Conservation (phyloP, 2,888 invertebrate species). For the Scaptomyza parva region DNA sequence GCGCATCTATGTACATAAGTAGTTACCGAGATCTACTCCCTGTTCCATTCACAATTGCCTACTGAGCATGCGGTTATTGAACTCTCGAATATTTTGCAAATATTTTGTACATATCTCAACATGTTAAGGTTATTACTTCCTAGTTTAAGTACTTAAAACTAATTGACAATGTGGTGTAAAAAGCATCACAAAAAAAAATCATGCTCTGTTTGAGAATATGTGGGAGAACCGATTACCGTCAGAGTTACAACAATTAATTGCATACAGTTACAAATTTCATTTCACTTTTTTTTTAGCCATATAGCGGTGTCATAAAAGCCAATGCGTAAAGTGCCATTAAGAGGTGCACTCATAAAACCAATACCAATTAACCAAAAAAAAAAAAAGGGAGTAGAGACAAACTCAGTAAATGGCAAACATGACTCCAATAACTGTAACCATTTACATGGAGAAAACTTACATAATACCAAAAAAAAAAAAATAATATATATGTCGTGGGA, state of each 20-base stretch:
- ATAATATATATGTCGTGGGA: constrained; percentile 53
- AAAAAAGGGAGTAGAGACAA: constrained; percentile 11
- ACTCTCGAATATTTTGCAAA: constrained; percentile 24
- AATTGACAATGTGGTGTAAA: constrained; percentile 36
- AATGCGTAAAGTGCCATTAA: constrained; percentile 31
- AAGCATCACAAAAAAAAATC: constrained; percentile 13
- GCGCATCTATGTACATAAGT: constrained; percentile 1
- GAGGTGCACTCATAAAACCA: constrained; percentile 51
- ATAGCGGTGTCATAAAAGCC: constrained; percentile 21
- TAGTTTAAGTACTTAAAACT: constrained; percentile 2
- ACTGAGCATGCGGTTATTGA: constrained; percentile 33
- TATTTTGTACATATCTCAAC: constrained; percentile 2
- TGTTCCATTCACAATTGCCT: constrained; percentile 57
- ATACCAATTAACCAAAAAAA: constrained; percentile 20
- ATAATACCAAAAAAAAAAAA: constrained; percentile 38
- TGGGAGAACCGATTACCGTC: background rate
- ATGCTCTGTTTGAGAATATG: background rate
- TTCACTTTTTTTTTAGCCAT: constrained; percentile 12
- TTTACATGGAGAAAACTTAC: constrained; percentile 38
- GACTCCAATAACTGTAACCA: constrained; percentile 11
- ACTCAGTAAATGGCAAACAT: constrained; percentile 39
- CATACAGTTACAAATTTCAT: background rate
- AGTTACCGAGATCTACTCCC: constrained; percentile 7
- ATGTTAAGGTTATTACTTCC: constrained; percentile 6
- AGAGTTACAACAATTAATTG: constrained; percentile 9